Base-by-base conservation (phyloP, 1,140 invertebrate species). In the Monomorium pharaonis region DNA sequence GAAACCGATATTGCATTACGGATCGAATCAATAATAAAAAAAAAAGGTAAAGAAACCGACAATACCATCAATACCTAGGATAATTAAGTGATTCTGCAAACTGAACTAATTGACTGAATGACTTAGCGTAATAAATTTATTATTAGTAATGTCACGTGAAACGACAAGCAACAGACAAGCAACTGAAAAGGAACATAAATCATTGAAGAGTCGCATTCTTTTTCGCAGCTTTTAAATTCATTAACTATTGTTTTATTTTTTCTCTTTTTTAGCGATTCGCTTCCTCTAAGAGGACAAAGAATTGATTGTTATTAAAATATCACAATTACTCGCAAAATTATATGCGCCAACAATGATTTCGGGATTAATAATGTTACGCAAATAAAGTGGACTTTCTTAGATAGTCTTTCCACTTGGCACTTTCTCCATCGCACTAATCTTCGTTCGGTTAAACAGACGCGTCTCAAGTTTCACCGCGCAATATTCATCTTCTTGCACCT, bases 401-500 rank as follows among this genome's bases (percentile, higher is more conserved):
- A 42, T 37, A 42, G 37, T 72, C 49, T 21, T 33, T 30, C 24
- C 78, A 27, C 37, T 37, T 30, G 18, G 12, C 18, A 78, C 58
- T 58, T 58, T 81, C 65, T 56, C 51, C 24, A 21, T 72, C 21
- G 42, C 37, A 21, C 37, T 60, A 58, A 83, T 83, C 18, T 72
- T 81, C 16, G 30, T 69, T n/a, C 65, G 24, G 49, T 51, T 30
- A 70, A 81, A 70, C 65, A 58, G 56, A 10, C 44, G 49, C 47
- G 47, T 42, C 24, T 81, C 78, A 33, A 83, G 67, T 74, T 74
- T 60, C 67, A 30, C 27, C 67, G 60, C 24, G 37, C 33, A 88
- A 89, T 89, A 89, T 89, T 89, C 72, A 69, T 85, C 86, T 80
- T 88, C 88, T 85, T 74, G 74, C 74, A 49, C 56, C 42, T 85